Conservation (phyloP, 2,888 invertebrate genomes). For the Eupithecia subumbrata region DNA sequence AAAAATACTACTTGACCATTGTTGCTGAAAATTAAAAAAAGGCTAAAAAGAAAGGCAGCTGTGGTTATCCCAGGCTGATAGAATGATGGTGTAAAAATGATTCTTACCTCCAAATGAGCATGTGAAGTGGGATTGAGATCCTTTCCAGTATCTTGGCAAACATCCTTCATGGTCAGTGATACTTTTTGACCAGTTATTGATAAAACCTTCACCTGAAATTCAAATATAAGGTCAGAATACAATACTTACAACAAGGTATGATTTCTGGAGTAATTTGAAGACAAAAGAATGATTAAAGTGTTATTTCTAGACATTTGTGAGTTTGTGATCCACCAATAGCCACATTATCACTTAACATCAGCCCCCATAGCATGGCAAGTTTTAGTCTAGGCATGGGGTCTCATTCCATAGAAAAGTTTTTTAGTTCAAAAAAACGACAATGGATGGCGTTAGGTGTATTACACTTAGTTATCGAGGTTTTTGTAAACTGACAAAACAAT, state of each 20-base stretch:
- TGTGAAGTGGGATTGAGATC: constrained; percentile 95
- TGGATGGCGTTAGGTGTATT: too few species aligned
- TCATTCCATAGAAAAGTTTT: too few species aligned
- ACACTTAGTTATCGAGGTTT: too few species aligned
- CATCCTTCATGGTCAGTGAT: constrained; percentile 98
- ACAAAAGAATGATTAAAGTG: background rate
- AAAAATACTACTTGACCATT: background rate
- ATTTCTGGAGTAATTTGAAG: background rate
- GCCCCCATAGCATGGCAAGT: background rate
- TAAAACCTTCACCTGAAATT: constrained; percentile 90
- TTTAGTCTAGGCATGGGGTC: too few species aligned
- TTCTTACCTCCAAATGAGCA: constrained; percentile 84
- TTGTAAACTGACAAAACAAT: too few species aligned
- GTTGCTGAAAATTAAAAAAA: too few species aligned
- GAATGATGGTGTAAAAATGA: background rate
- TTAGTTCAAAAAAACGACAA: too few species aligned
- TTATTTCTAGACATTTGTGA: background rate
- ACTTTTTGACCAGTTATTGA: constrained; percentile 97
- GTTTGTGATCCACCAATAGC: background rate
- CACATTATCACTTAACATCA: background rate
- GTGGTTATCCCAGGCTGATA: background rate
- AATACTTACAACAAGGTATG: background rate
- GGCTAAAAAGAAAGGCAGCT: too few species aligned
- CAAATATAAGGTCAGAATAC: constrained; percentile 1
- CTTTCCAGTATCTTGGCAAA: constrained; percentile 96